Conservation (phyloP, 1,140 invertebrate genomes). For the Leptopilina boulardi region DNA sequence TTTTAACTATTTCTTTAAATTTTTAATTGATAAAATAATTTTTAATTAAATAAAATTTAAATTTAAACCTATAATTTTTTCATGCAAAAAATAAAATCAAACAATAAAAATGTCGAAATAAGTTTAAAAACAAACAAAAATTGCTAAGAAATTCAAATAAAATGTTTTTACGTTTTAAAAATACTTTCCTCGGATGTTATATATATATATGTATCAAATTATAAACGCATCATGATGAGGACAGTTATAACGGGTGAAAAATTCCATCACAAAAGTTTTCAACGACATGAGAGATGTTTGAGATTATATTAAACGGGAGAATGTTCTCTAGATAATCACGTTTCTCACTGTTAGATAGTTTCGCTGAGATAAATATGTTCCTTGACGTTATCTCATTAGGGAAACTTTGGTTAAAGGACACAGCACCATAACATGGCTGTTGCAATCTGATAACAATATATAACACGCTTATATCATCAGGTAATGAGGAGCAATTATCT, state of each 20-base stretch:
- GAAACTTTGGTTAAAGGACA: conserved; percentile 17
- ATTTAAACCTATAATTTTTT: too few relatives aligned
- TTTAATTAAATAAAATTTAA: too few relatives aligned
- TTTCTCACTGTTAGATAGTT: conserved; percentile 11
- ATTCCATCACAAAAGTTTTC: neutral
- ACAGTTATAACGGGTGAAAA: neutral
- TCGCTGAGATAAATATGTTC: conserved; percentile 22
- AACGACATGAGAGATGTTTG: neutral
- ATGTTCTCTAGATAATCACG: neutral
- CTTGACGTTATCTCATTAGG: conserved; percentile 21
- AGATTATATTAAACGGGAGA: neutral
- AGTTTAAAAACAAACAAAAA: too few relatives aligned
- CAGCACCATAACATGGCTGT: neutral
- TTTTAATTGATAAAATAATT: too few relatives aligned
- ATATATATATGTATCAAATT: too few relatives aligned
- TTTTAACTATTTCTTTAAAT: too few relatives aligned
- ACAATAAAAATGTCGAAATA: too few relatives aligned
- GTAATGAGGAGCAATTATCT: conserved; percentile 13
- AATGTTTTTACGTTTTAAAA: too few relatives aligned
- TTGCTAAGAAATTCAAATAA: too few relatives aligned
- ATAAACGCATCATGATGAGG: too few relatives aligned
- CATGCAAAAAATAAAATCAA: too few relatives aligned
- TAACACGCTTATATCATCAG: neutral
- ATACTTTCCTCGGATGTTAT: too few relatives aligned
- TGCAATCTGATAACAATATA: neutral